phyloP scores from a whole-genome alignment of 2,888 invertebrate species.

The Pollenia angustigena region DNA sequence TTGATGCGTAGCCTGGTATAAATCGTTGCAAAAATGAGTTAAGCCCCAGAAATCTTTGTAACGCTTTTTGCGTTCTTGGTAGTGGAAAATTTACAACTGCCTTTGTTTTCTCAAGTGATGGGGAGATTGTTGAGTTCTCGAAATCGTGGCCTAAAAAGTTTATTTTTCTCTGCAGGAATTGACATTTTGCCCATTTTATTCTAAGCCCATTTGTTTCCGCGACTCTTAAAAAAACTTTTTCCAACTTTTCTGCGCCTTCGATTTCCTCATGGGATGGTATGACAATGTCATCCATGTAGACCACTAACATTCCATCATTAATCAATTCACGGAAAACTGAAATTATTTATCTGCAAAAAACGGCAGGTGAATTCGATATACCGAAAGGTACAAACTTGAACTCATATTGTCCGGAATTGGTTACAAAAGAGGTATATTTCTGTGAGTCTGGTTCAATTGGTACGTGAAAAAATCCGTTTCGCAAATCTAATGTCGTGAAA shows the following conservation, averaged over 20 bases:
- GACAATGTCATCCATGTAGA: not conserved
- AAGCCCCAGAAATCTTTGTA: slow-evolving; percentile 49
- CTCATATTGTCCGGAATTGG: slow-evolving; percentile 64
- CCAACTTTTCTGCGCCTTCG: slow-evolving; percentile 40
- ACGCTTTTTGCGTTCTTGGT: slow-evolving; percentile 37
- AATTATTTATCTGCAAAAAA: not conserved
- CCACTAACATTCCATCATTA: slow-evolving; percentile 10
- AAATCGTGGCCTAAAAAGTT: slow-evolving; percentile 40
- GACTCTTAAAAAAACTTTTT: slow-evolving; percentile 32
- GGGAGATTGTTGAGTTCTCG: slow-evolving; percentile 22
- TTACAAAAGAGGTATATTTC: not conserved
- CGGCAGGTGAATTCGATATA: slow-evolving; percentile 12
- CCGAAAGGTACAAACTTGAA: slow-evolving; percentile 54
- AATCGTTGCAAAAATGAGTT: slow-evolving; percentile 6
- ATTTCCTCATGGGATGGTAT: slow-evolving; percentile 7
- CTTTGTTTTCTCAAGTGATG: slow-evolving; percentile 23
- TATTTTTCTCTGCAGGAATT: slow-evolving; percentile 27
- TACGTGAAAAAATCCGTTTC: slow-evolving; percentile 69
- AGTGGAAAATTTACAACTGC: slow-evolving; percentile 57
- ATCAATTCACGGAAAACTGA: slow-evolving; percentile 11
- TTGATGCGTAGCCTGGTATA: slow-evolving; percentile 1
- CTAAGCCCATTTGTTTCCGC: slow-evolving; percentile 34
- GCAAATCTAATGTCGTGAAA: slow-evolving; percentile 60
- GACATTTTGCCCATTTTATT: slow-evolving; percentile 37
- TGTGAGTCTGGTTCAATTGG: slow-evolving; percentile 49